Evolutionary conservation across 2,113 vertebrate genomes (phyloP).

Genomic region (Zosterops hypoxanthus): DNA sequence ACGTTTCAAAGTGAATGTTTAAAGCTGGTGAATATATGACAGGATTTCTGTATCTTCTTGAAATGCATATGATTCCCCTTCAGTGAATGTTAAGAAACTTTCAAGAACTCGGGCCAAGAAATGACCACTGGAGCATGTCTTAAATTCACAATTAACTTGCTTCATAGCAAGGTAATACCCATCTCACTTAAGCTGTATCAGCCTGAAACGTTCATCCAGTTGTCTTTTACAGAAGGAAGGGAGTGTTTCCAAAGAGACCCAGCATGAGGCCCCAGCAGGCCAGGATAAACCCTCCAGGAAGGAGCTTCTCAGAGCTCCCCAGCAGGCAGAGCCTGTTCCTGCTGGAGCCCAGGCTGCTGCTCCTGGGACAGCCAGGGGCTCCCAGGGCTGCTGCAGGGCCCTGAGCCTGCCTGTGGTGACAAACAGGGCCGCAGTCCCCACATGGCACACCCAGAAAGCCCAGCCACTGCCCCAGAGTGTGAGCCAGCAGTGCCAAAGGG

Average conservation of each 20-base stretch:
- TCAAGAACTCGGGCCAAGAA: not conserved
- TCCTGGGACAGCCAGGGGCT: not conserved
- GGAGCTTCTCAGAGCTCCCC: not conserved
- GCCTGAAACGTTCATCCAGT: not conserved
- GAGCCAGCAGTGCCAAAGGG: too few relatives aligned
- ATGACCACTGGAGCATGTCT: not conserved
- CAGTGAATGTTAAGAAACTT: not conserved
- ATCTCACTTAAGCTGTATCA: not conserved
- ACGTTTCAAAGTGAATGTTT: not conserved
- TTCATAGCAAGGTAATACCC: not conserved
- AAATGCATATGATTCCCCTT: not conserved
- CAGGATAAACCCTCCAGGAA: fast-evolving
- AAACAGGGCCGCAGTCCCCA: not conserved
- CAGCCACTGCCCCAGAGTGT: not conserved
- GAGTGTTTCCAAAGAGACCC: not conserved
- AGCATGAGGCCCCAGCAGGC: fast-evolving
- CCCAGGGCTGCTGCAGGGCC: not conserved
- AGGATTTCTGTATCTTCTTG: not conserved
- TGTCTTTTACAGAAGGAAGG: not conserved
- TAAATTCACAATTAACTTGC: not conserved
- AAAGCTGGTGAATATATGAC: not conserved
- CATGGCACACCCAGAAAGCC: not conserved
- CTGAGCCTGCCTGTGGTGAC: not conserved
- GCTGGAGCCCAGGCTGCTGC: not conserved
- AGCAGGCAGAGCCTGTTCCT: not conserved